Base-by-base conservation (phyloP, 1,140 invertebrate species). In the Drosophila ananassae region DNA sequence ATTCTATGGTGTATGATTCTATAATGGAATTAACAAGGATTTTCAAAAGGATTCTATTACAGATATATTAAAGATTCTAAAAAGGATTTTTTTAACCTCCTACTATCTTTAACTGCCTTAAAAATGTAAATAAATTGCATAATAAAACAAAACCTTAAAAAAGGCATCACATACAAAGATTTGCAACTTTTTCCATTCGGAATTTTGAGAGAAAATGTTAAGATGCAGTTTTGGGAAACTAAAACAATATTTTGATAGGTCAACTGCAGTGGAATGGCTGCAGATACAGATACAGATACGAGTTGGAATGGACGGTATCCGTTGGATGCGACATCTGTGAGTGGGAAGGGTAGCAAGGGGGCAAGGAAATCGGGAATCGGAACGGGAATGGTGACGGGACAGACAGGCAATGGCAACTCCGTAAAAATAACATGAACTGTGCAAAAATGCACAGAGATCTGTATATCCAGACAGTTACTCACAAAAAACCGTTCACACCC, bases 401-500 rank as follows among this genome's bases (percentile, higher is more conserved):
- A 85, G 82, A 81, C 81, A 72, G 81, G 63, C 81, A 63, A 81
- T 64, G 82, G 74, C 82, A 81, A 87, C 77, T 87, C 55, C 58
- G 77, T 79, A 87, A 85, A 78, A 82, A 85, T 76, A 85, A 85
- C 82, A 85, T 82, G 82, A 85, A 78, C 78, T 81, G 68, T 78
- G 81, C 68, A 61, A 68, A 85, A 81, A 62, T 84, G 77, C 60
- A 80, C 52, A 74, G 73, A 59, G 81, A 47, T 68, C 52, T 28
- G 25, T 28, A 28, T 28, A 28, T 5, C 41, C 48, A 72, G 72
- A 69, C 34, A 76, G 61, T 76, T 55, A 67, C 75, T 71, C 58
- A 67, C 63, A 82, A 50, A 69, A 68, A 68, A 56, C 5, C 0
- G 37, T 13, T 56, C 52, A 67, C 62, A 53, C 54, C 44, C 69